phyloP scores from a whole-genome alignment of 2,113 vertebrate genomes.

The Pionites leucogaster region DNA sequence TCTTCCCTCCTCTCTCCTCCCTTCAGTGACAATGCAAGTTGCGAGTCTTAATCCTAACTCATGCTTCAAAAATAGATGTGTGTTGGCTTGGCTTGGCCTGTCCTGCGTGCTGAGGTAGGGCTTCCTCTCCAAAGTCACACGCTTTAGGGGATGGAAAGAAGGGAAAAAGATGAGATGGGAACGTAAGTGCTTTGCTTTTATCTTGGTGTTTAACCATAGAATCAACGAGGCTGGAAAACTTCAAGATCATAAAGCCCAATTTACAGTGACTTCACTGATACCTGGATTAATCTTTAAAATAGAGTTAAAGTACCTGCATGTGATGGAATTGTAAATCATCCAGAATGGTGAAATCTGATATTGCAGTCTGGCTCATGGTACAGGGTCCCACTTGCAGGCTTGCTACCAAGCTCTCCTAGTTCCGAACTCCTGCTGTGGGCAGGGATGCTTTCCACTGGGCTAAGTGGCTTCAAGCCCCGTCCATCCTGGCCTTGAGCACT shows the following conservation, averaged over 20 bases:
- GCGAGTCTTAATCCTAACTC: not conserved
- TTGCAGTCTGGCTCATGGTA: not conserved
- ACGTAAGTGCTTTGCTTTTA: rapidly evolving
- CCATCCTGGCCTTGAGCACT: not conserved
- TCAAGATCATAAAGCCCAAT: not conserved
- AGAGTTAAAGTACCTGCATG: rapidly evolving
- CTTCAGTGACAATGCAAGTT: not conserved
- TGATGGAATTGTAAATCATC: rapidly evolving
- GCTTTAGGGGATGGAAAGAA: rapidly evolving
- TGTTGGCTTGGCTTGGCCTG: not conserved
- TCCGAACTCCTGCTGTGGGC: not conserved
- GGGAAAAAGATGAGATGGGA: not conserved
- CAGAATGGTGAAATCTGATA: rapidly evolving
- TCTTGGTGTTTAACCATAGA: not conserved
- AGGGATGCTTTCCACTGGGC: not conserved
- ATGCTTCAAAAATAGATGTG: rapidly evolving
- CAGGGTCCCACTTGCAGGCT: not conserved
- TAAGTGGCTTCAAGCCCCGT: not conserved
- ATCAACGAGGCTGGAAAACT: not conserved
- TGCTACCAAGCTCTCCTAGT: not conserved
- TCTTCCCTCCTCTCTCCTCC: not conserved
- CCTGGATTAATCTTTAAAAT: not conserved
- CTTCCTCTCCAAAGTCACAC: rapidly evolving
- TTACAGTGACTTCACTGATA: rapidly evolving
- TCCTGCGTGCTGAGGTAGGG: rapidly evolving